Conservation (phyloP, 2,113 vertebrate species). For the Lucifuga dentata region DNA sequence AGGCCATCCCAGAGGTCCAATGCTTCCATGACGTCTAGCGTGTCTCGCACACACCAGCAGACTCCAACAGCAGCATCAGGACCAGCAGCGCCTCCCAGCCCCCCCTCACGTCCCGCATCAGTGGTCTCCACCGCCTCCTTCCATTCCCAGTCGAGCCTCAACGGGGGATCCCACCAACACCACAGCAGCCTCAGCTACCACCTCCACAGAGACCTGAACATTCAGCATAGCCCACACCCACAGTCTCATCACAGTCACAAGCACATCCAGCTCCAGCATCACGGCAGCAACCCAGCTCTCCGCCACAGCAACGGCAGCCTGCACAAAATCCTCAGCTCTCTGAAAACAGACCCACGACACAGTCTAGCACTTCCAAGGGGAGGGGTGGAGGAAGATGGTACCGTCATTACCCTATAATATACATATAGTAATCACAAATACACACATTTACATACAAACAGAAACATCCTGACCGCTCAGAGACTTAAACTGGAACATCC, state of each 20-base stretch:
- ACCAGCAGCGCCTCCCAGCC: slow-evolving; percentile 68
- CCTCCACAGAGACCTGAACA: slow-evolving; percentile 87
- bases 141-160: slow-evolving; percentile 88
- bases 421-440: slow-evolving; percentile 3
- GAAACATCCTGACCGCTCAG: slow-evolving; percentile 61
- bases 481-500: slow-evolving; percentile 74
- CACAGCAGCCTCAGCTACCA: slow-evolving; percentile 84
- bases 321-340: slow-evolving; percentile 92
- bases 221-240: slow-evolving; percentile 74
- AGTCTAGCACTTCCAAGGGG: slow-evolving; percentile 93
- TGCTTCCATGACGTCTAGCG: slow-evolving; percentile 71
- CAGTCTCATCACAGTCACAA: slow-evolving; percentile 73
- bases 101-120: slow-evolving; percentile 75
- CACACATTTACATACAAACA: slow-evolving; percentile 55
- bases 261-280: slow-evolving; percentile 65
- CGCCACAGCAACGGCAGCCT: slow-evolving; percentile 92
- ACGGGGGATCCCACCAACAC: slow-evolving; percentile 76
- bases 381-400: slow-evolving; percentile 96
- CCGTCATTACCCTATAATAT: slow-evolving; percentile 95
- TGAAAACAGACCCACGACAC: slow-evolving; percentile 94
- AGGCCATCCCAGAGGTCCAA: slow-evolving; percentile 82
- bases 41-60: slow-evolving; percentile 65
- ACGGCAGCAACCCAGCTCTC: slow-evolving; percentile 82
- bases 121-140: slow-evolving; percentile 83
- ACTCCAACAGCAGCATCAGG: slow-evolving; percentile 11